These are phyloP conservation scores for Lysandra bellargus DNA, from an alignment of 2,888 invertebrate genomes.

Conservation along the genomic window DNA sequence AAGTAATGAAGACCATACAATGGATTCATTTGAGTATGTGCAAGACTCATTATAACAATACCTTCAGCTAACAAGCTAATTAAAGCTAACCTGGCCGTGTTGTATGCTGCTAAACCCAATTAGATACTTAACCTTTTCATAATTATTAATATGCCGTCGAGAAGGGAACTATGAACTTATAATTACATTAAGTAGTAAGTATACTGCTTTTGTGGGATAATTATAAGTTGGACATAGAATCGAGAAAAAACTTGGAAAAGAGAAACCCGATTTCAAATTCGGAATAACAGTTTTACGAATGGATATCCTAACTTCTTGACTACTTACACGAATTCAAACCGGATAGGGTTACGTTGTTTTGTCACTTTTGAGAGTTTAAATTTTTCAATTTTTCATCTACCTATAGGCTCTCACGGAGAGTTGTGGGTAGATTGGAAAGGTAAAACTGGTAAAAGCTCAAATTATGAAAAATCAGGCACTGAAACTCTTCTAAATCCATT, in stretches of 20 bases:
- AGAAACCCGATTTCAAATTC: neutral
- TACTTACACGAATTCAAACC: neutral
- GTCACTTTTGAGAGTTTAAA: too few relatives aligned
- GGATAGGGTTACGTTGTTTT: neutral
- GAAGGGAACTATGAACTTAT: slow-evolving; percentile 14
- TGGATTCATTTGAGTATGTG: slow-evolving; percentile 10
- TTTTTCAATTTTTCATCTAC: too few relatives aligned
- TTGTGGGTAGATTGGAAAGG: neutral
- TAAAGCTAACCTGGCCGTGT: slow-evolving; percentile 12
- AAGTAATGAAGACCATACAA: slow-evolving; percentile 41
- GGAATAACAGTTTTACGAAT: neutral
- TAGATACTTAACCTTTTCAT: slow-evolving; percentile 6
- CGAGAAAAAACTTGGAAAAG: neutral
- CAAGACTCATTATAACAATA: slow-evolving; percentile 17
- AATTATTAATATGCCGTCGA: neutral
- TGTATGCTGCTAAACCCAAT: slow-evolving; percentile 1
- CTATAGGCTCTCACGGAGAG: too few relatives aligned
- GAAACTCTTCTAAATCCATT: too few relatives aligned
- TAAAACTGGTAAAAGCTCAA: neutral
- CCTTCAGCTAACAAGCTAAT: slow-evolving; percentile 22
- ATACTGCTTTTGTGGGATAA: neutral
- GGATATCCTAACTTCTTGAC: too few relatives aligned
- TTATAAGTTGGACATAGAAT: neutral
- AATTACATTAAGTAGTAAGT: neutral
- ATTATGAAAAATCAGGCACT: neutral